phyloP scores from a whole-genome alignment of 2,113 vertebrate genomes.

The Apodemus sylvaticus region DNA sequence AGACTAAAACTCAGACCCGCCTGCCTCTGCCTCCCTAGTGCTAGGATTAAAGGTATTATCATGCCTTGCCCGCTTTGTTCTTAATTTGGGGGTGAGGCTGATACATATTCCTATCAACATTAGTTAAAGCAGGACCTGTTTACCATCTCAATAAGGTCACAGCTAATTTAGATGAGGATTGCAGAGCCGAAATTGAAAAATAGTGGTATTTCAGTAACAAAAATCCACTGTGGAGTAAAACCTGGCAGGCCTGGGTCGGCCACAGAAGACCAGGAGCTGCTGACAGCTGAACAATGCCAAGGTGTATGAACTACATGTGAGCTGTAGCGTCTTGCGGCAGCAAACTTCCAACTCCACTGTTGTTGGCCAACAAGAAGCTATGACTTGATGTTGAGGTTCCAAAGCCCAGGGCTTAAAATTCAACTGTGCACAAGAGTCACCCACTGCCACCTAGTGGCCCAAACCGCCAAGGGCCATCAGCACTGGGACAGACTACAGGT shows the following conservation, averaged over 20 bases:
- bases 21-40: no score
- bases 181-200: neutral
- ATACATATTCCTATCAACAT: neutral
- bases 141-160: neutral
- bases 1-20: neutral
- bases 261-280: neutral
- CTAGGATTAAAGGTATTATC: no score
- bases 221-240: neutral
- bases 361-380: neutral
- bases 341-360: neutral
- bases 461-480: neutral
- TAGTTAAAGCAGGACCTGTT: neutral
- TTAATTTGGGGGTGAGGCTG: neutral
- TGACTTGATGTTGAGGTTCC: neutral
- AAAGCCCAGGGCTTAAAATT: neutral
- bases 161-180: neutral
- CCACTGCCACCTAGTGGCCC: conserved; percentile 70
- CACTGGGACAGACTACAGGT: neutral
- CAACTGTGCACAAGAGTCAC: neutral
- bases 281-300: conserved; percentile 63
- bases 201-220: neutral
- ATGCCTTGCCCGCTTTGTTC: neutral
- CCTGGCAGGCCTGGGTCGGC: neutral
- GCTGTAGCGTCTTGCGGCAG: neutral
- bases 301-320: conserved; percentile 48